Conservation (phyloP, 2,888 invertebrate species). For the Chelonus formosanus region DNA sequence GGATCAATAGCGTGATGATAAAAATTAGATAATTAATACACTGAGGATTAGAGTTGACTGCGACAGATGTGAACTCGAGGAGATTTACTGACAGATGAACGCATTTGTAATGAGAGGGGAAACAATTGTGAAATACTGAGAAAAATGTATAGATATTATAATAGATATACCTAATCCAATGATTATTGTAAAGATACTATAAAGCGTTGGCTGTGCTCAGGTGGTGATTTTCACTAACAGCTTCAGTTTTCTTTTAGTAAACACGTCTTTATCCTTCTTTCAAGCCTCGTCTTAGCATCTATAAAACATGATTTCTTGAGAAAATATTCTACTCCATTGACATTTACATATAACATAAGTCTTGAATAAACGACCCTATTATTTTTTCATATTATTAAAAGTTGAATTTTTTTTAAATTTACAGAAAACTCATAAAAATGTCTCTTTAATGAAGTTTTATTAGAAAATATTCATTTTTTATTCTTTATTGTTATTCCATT, state of each 20-base stretch:
- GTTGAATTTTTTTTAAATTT: no score
- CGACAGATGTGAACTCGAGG: slow-evolving; percentile 41
- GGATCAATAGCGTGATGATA: no score
- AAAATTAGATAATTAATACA: no score
- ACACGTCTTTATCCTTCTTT: slow-evolving; percentile 43
- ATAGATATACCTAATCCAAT: slow-evolving; percentile 10
- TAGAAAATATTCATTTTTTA: no score
- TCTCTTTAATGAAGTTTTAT: no score
- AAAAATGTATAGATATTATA: slow-evolving; percentile 15
- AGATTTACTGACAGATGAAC: slow-evolving; percentile 8
- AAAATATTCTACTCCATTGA: neutral
- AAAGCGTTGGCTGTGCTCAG: slow-evolving; percentile 36
- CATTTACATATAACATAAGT: no score
- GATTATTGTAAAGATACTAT: slow-evolving; percentile 5
- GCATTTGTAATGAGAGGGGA: slow-evolving; percentile 15
- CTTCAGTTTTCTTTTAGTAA: slow-evolving; percentile 47
- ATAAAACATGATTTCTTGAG: neutral
- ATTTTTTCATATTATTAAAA: no score
- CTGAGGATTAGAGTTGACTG: slow-evolving; percentile 17
- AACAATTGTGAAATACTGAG: slow-evolving; percentile 6
- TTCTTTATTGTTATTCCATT: no score
- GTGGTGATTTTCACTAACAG: slow-evolving; percentile 46
- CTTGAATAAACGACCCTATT: no score
- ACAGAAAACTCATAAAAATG: no score
- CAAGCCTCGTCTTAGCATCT: slow-evolving; percentile 7